Base-by-base conservation (phyloP, 2,888 invertebrate genomes). In the Cerceris ruficornis region DNA sequence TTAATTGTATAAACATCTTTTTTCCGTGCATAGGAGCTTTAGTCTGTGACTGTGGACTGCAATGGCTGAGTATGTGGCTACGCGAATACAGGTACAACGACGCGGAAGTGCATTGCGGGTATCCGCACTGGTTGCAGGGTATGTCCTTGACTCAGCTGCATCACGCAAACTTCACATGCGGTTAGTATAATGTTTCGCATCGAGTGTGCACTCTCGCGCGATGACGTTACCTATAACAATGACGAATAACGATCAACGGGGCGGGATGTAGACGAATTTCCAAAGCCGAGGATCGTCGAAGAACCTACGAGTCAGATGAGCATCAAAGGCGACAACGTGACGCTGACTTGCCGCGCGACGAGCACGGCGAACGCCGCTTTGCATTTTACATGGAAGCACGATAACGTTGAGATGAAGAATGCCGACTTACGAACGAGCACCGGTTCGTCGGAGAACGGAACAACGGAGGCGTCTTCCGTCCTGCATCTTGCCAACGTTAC, bases 61-160 rank as follows among this genome's bases (percentile, higher is more conserved):
- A 95, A 68, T 98, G 98, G 98, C 95, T 98, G 89, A 95, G 96
- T n/a, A 94, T 95, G 83, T 98, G 97, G 97, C 93, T 98, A 64
- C 94, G 93, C 82, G 90, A 92, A 28, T 94, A 93, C 80, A 94
- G 94, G 72, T 94, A 94, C 75, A 94, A 94, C 84, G 93, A 94
- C 71, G 94, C 95, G 7, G 93, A 94, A 77, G 95, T 96, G 13
- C 94, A 95, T 49, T 98, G 98, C 93, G 96, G 96, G 49, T 97
- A 97, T 93, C 98, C 98, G 6, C 94, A 95, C 61, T 94, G 95
- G 92, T 93, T 98, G 55, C 93, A 95, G 87, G 97, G 96, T 50
- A 94, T 94, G 81, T 94, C 95, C 62, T 93, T 98, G 41, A 93
- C 95, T 9, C 94, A 95, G 80, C 93, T 98, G 0, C 94, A 95